Evolutionary conservation across 2,797 vertebrate genomes (phyloP).

Genomic region (Carapus acus): DNA sequence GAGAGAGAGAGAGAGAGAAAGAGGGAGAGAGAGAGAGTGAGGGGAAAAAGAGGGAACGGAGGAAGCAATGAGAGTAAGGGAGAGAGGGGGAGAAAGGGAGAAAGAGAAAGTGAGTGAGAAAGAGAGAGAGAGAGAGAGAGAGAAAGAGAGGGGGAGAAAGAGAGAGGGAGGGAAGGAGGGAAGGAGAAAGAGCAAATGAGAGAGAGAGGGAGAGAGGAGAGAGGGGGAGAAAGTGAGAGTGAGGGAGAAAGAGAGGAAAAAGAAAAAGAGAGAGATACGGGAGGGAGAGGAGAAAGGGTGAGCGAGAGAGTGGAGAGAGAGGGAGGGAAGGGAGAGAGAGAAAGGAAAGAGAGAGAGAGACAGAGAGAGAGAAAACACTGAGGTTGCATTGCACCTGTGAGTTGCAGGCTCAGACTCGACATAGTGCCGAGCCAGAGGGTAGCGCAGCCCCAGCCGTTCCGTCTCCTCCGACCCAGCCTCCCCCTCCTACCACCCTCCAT

Average conservation of each 20-base stretch:
- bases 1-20: too few species aligned
- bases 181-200: constrained; percentile 14
- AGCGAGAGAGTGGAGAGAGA: too few species aligned
- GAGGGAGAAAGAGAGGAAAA: too few species aligned
- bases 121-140: neutral
- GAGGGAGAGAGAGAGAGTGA: too few species aligned
- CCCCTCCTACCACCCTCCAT: constrained; percentile 30
- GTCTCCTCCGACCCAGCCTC: constrained; percentile 25
- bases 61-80: too few species aligned
- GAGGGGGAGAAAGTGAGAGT: too few species aligned
- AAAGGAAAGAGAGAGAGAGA: constrained; percentile 3
- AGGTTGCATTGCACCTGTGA: constrained; percentile 69
- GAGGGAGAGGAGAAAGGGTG: too few species aligned
- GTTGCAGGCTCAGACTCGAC: constrained; percentile 77
- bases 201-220: constrained; percentile 18
- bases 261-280: too few species aligned
- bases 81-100: too few species aligned
- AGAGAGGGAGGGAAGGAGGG: constrained; percentile 36
- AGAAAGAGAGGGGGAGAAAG: constrained; percentile 32
- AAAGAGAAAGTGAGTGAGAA: too few species aligned
- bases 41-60: too few species aligned
- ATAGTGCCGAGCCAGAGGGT: constrained; percentile 67
- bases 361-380: constrained; percentile 35
- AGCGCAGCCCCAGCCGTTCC: constrained; percentile 53
- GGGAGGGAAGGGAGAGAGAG: too few species aligned